Evolutionary conservation across 2,113 vertebrate species (phyloP).

Genomic region (Tachysurus fulvidraco): DNA sequence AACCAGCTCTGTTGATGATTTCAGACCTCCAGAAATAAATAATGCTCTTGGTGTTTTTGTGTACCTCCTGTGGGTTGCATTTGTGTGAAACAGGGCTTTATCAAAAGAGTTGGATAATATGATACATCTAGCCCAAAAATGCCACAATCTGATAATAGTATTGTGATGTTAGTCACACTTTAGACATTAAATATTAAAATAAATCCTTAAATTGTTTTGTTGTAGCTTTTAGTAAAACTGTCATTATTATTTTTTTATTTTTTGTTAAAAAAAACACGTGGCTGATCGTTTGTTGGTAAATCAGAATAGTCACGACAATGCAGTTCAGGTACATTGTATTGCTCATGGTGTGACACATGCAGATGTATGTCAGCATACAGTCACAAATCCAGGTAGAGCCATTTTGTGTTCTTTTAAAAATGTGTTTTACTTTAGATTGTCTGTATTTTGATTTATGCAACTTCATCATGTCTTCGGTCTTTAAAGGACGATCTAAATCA

Average conservation of each 20-base stretch:
- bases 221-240: background rate
- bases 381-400: constrained; percentile 22
- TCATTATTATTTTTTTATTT: background rate
- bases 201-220: background rate
- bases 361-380: background rate
- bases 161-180: background rate
- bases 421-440: background rate
- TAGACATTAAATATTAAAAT: background rate
- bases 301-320: background rate
- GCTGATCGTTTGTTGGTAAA: background rate
- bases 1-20: constrained; percentile 40
- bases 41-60: constrained; percentile 33
- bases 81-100: constrained; percentile 62
- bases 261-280: background rate
- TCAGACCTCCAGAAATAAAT: constrained; percentile 37
- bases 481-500: background rate
- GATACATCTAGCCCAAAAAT: background rate
- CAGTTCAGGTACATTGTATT: background rate
- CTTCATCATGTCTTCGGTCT: background rate
- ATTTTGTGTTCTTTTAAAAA: background rate
- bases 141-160: background rate
- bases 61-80: background rate
- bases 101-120: constrained; percentile 14
- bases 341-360: constrained; percentile 29
- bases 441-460: background rate